Conservation (phyloP, 2,113 vertebrate species). For the Eolophus roseicapilla region DNA sequence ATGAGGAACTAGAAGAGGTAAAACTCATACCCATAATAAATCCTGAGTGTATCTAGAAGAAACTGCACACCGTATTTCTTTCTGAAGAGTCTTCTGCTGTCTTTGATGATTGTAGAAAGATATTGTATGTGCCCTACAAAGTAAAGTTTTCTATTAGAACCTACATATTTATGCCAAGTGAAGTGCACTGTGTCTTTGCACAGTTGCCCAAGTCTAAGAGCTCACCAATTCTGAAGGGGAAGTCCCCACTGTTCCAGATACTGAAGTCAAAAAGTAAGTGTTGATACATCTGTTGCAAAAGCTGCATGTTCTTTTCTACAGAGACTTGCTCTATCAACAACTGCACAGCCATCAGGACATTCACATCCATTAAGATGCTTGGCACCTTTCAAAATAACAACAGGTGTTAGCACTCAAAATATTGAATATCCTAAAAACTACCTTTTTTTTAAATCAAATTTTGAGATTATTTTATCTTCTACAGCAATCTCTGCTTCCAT, state of each 20-base stretch:
- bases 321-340: constrained; percentile 92
- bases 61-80: constrained; percentile 96
- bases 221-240: constrained; percentile 93
- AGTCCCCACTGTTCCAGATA: constrained; percentile 97
- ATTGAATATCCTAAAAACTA: background rate
- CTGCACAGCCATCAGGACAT: constrained; percentile 89
- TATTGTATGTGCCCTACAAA: constrained; percentile 94
- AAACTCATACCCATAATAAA: constrained; percentile 89
- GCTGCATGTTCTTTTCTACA: constrained; percentile 86
- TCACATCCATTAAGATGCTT: constrained; percentile 88
- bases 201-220: background rate
- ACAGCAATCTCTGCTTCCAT: background rate
- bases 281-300: constrained; percentile 92
- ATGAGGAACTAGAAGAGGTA: background rate
- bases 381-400: constrained; percentile 79
- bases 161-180: background rate
- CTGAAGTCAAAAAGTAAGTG: constrained; percentile 94
- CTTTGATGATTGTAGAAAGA: constrained; percentile 95
- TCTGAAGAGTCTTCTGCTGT: constrained; percentile 93
- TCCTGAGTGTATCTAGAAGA: constrained; percentile 89
- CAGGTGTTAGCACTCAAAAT: background rate
- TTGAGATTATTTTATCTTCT: background rate
- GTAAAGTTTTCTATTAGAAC: constrained; percentile 59
- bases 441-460: background rate
- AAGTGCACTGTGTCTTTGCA: background rate